phyloP scores from a whole-genome alignment of 2,888 invertebrate species.

The Autographa pulchrina region DNA sequence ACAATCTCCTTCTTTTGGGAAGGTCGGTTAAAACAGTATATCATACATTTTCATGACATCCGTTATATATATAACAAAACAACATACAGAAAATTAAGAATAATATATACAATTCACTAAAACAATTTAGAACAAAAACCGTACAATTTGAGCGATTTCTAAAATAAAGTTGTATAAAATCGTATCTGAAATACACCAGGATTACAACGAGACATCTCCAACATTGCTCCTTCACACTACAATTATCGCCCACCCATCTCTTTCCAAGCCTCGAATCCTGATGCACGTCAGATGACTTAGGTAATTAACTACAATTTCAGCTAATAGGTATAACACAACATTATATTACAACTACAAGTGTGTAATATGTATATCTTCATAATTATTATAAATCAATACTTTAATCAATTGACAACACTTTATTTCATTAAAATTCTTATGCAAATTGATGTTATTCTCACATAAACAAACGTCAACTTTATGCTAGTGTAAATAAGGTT shows the following conservation, averaged over 20 bases:
- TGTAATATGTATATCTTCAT: slow-evolving; percentile 17
- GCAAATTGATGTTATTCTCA: no score
- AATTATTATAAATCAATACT: slow-evolving; percentile 15
- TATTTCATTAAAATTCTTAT: no score
- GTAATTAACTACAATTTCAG: slow-evolving; percentile 55
- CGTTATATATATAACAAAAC: no score
- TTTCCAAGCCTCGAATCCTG: slow-evolving; percentile 31
- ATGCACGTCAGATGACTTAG: slow-evolving; percentile 35
- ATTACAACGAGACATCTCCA: background rate
- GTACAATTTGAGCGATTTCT: slow-evolving; percentile 1
- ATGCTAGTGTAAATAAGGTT: no score
- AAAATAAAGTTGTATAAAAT: slow-evolving; percentile 30
- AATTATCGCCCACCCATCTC: slow-evolving; percentile 28
- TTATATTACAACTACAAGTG: slow-evolving; percentile 48
- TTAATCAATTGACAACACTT: background rate
- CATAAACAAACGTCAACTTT: no score
- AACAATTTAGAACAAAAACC: background rate
- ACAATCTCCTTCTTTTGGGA: no score
- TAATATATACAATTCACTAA: background rate
- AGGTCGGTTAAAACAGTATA: no score
- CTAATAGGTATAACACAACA: slow-evolving; percentile 54
- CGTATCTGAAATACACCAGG: slow-evolving; percentile 35
- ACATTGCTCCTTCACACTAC: background rate
- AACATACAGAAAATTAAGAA: no score
- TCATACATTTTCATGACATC: no score